Evolutionary conservation across 2,113 vertebrate genomes (phyloP).

Genomic region (Rissa tridactyla): DNA sequence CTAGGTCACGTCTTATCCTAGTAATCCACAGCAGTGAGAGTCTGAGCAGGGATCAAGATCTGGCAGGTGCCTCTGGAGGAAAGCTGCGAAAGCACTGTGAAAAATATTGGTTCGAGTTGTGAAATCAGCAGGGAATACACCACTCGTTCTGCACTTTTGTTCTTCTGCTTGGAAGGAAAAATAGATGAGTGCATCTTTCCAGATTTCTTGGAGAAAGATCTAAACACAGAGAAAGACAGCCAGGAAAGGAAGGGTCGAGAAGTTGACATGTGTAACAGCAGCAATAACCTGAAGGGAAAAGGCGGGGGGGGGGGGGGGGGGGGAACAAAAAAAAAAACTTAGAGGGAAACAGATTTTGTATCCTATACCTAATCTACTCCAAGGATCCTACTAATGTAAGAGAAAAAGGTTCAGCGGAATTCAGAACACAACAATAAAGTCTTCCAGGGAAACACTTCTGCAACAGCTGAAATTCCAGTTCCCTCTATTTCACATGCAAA

Average conservation of each 20-base stretch:
- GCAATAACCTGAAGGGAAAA: not conserved
- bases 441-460: not conserved
- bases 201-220: conserved; percentile 40
- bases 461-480: not conserved
- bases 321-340: not conserved
- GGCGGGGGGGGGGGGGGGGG: too few relatives aligned
- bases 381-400: not conserved
- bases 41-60: not conserved
- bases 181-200: conserved; percentile 1
- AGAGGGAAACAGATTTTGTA: not conserved
- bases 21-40: not conserved
- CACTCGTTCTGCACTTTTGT: not conserved
- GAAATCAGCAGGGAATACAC: conserved; percentile 37
- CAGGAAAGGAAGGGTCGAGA: conserved; percentile 29
- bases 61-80: conserved; percentile 20
- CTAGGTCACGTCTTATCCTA: not conserved
- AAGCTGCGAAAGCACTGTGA: not conserved
- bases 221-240: not conserved
- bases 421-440: not conserved
- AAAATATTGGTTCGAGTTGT: conserved; percentile 8
- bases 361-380: not conserved
- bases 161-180: conserved; percentile 41
- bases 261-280: not conserved
- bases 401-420: not conserved
- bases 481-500: not conserved